A percentile compares a stretch with the other conserved stretches of the same genome.
phyloP scores from a whole-genome alignment of 2,113 vertebrate genomes.

The Mandrillus leucophaeus region DNA sequence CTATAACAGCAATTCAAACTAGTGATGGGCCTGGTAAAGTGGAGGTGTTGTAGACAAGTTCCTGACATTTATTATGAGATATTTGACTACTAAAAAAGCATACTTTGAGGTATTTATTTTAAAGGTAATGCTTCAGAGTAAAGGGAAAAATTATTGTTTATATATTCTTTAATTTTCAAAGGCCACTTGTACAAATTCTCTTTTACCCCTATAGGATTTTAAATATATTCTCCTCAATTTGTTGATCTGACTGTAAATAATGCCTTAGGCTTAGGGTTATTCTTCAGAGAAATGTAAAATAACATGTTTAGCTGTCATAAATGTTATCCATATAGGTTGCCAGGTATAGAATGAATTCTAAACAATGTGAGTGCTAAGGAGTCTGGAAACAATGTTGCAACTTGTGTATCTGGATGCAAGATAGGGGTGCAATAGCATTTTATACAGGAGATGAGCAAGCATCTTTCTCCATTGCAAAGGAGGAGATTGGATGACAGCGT shows the following conservation, averaged over 20 bases:
- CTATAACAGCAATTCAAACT: neutral
- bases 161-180: neutral
- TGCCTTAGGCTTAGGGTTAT: constrained; percentile 59
- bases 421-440: neutral
- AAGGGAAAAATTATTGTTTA: neutral
- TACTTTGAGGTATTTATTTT: constrained; percentile 23
- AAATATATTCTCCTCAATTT: constrained; percentile 44
- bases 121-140: constrained; percentile 22
- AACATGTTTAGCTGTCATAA: constrained; percentile 52
- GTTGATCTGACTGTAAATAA: constrained; percentile 70
- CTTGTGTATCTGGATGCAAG: neutral
- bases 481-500: neutral
- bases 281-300: constrained; percentile 59
- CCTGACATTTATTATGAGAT: neutral
- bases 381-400: neutral
- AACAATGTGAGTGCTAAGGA: neutral
- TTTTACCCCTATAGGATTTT: neutral
- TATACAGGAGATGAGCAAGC: neutral
- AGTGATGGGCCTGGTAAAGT: neutral
- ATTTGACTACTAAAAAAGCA: neutral
- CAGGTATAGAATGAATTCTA: constrained; percentile 51
- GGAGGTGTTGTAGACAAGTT: neutral
- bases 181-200: neutral
- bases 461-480: neutral
- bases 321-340: constrained; percentile 38